Evolutionary conservation across 2,113 vertebrate genomes (phyloP).

Genomic region (Sorex araneus): DNA sequence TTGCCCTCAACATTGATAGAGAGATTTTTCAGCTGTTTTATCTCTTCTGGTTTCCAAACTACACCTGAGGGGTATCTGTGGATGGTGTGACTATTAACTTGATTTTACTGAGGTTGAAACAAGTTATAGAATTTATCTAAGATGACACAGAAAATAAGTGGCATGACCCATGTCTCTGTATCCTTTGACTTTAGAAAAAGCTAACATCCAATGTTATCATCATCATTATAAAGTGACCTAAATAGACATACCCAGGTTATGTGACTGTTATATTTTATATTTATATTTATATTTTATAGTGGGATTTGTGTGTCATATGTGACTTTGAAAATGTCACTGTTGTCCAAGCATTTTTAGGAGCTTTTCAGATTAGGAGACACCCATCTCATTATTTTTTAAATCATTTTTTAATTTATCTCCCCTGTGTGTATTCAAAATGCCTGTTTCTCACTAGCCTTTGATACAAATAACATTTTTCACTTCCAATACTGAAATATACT

Average conservation of each 20-base stretch:
- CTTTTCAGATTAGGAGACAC: neutral
- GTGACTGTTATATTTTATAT: no score
- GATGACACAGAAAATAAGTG: neutral
- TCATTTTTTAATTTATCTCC: neutral
- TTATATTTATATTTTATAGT: no score
- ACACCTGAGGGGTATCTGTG: neutral
- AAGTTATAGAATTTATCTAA: neutral
- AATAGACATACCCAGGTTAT: neutral
- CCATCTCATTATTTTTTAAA: neutral
- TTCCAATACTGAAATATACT: neutral
- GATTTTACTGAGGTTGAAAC: constrained; percentile 34
- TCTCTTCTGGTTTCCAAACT: neutral
- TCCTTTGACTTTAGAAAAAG: constrained; percentile 26
- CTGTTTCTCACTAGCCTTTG: neutral
- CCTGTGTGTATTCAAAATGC: neutral
- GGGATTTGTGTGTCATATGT: neutral
- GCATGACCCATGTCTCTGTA: neutral
- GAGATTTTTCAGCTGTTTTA: neutral
- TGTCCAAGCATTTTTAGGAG: neutral
- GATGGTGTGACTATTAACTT: neutral
- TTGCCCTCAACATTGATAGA: neutral
- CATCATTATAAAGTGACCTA: neutral
- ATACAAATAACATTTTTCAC: neutral
- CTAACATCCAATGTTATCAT: neutral
- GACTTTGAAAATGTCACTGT: constrained; percentile 34